These are phyloP conservation scores for Neostethus bicornis DNA, from an alignment of 2,797 vertebrate genomes.

Conservation along the genomic window DNA sequence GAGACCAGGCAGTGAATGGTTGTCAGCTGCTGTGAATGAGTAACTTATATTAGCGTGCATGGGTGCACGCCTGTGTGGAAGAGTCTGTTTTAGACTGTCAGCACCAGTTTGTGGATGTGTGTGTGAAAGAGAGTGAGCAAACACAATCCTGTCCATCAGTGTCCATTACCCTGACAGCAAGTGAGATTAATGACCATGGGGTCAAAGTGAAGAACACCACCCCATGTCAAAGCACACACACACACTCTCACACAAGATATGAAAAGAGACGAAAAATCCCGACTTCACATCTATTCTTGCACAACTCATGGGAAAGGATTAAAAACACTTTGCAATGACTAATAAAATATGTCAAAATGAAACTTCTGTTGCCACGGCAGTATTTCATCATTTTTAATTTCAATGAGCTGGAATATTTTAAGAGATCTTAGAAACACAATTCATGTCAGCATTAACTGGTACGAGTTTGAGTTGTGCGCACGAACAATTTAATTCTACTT, in stretches of 20 bases:
- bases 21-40: conserved; percentile 71
- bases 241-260: conserved; percentile 32
- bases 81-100: conserved; percentile 63
- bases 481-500: too few relatives aligned
- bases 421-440: too few relatives aligned
- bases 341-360: too few relatives aligned
- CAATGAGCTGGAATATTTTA: too few relatives aligned
- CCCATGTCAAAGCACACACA: conserved; percentile 30
- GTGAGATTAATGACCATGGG: conserved; percentile 82
- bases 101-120: conserved; percentile 42
- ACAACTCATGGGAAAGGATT: background rate
- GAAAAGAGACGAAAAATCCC: background rate
- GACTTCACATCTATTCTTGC: conserved; percentile 15
- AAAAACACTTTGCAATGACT: too few relatives aligned
- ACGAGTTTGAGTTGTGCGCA: too few relatives aligned
- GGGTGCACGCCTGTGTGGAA: conserved; percentile 12
- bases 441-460: too few relatives aligned
- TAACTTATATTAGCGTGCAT: conserved; percentile 44
- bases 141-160: conserved; percentile 75
- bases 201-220: conserved; percentile 66
- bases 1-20: conserved; percentile 59
- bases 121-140: conserved; percentile 61
- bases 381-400: too few relatives aligned
- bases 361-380: too few relatives aligned
- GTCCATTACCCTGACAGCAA: conserved; percentile 83